Evolutionary conservation across 1,140 invertebrate genomes (phyloP).

Genomic region (Metaphire vulgaris): DNA sequence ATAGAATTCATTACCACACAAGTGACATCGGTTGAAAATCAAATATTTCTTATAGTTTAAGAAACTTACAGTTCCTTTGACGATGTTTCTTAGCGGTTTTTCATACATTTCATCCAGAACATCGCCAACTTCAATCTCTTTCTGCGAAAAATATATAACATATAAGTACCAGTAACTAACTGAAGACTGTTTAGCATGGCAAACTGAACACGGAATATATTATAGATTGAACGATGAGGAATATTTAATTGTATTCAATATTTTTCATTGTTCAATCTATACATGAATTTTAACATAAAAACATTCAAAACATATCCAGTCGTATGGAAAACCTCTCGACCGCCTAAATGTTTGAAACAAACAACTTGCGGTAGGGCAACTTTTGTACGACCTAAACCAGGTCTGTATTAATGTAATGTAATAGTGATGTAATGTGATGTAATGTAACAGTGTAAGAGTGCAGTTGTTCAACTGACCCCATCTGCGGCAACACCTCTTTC

Average conservation of each 20-base stretch:
- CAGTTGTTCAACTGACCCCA: constrained; percentile 28
- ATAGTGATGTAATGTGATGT: too few relatives aligned
- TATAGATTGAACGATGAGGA: neutral
- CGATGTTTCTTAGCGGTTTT: constrained; percentile 46
- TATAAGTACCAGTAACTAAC: neutral
- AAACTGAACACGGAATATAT: neutral
- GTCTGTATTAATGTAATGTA: too few relatives aligned
- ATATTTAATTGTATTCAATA: neutral
- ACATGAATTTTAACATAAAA: neutral
- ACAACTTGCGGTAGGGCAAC: too few relatives aligned
- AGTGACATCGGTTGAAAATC: too few relatives aligned
- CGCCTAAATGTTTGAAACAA: too few relatives aligned
- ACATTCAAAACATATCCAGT: neutral
- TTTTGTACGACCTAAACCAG: too few relatives aligned
- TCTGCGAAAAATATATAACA: constrained; percentile 49
- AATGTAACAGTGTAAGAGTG: too few relatives aligned
- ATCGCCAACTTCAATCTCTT: constrained; percentile 59
- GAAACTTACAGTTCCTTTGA: constrained; percentile 38
- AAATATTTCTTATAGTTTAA: too few relatives aligned
- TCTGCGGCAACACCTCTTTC: constrained; percentile 25
- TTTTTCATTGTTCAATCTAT: neutral
- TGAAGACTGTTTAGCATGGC: neutral
- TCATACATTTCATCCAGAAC: constrained; percentile 62
- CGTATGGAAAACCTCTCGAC: too few relatives aligned
- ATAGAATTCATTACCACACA: too few relatives aligned